Evolutionary conservation across 2,113 vertebrate species (phyloP).

Genomic region (Ameiurus melas): DNA sequence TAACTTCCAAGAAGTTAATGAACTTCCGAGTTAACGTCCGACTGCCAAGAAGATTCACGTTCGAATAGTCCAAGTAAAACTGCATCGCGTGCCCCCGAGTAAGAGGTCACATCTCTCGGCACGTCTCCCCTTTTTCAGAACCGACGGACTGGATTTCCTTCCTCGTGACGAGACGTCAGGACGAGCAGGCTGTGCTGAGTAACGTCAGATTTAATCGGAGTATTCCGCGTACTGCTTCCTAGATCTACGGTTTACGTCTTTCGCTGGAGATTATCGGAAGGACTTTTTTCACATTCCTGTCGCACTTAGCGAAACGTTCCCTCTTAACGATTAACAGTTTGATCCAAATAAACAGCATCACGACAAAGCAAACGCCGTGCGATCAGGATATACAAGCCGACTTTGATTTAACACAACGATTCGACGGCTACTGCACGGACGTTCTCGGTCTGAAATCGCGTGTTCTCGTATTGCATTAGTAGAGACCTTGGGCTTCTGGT

Average conservation of each 20-base stretch:
- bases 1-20: slow-evolving; percentile 6
- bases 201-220: background rate
- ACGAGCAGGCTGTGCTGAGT: background rate
- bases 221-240: background rate
- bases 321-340: background rate
- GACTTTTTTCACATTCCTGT: background rate
- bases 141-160: background rate
- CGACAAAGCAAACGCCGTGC: background rate
- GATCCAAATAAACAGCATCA: background rate
- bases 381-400: background rate
- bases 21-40: no score
- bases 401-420: background rate
- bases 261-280: background rate
- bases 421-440: background rate
- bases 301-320: background rate
- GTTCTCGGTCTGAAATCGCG: background rate
- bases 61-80: background rate
- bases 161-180: background rate
- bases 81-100: background rate
- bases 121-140: background rate
- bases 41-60: background rate
- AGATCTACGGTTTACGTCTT: background rate
- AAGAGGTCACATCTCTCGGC: background rate
- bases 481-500: slow-evolving; percentile 7
- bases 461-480: background rate